Evolutionary conservation across 1,140 invertebrate species (phyloP).

Genomic region (Octopus sinensis): DNA sequence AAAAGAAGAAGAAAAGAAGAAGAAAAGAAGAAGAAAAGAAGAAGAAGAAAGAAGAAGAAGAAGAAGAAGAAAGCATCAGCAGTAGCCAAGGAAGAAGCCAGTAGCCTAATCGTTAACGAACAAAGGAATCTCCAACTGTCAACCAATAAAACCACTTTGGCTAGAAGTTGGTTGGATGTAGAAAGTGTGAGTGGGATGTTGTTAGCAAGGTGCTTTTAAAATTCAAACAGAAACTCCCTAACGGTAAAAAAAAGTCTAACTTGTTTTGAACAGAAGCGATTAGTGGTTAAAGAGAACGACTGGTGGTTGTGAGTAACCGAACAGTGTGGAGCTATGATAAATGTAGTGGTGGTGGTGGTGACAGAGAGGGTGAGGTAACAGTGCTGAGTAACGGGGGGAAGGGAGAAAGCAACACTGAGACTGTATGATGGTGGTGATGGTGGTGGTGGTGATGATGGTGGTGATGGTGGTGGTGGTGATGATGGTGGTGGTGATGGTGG

Average conservation of each 20-base stretch:
- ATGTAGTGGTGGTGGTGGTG: background rate
- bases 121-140: no score
- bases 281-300: background rate
- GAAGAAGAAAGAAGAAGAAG: slow-evolving; percentile 5
- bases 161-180: no score
- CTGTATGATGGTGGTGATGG: background rate
- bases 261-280: background rate
- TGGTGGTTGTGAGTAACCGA: background rate
- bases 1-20: slow-evolving; percentile 7
- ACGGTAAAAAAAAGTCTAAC: no score
- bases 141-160: no score
- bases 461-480: slow-evolving; percentile 38
- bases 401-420: slow-evolving; percentile 5
- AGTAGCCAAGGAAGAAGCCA: background rate
- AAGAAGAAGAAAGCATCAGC: slow-evolving; percentile 7
- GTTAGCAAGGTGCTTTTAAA: no score
- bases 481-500: slow-evolving; percentile 50
- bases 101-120: no score
- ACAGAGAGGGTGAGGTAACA: background rate
- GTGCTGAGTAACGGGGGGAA: background rate
- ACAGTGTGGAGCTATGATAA: background rate
- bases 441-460: background rate
- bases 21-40: background rate
- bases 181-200: no score
- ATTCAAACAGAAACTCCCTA: no score